Conservation (phyloP, 1,140 invertebrate species). For the Brachionus manjavacas region DNA sequence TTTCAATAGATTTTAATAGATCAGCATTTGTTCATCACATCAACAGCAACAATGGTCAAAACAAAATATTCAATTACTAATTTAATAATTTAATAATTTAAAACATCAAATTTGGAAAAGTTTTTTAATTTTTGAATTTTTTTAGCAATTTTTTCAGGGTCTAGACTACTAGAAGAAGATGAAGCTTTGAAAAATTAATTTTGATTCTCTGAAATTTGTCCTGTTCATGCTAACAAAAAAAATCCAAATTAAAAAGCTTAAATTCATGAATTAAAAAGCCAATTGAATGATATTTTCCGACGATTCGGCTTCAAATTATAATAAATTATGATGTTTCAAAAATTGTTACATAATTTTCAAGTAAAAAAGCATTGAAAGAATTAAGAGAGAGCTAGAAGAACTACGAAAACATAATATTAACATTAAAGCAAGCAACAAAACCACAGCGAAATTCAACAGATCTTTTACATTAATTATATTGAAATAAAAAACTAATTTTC, state of each 20-base stretch:
- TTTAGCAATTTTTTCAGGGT: background rate
- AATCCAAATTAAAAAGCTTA: background rate
- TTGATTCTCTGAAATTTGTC: background rate
- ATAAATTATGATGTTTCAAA: slow-evolving; percentile 32
- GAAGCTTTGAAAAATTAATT: background rate
- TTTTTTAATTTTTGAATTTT: background rate
- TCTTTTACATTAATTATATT: slow-evolving; percentile 20
- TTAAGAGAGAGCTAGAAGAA: background rate
- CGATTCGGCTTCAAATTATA: slow-evolving; percentile 6
- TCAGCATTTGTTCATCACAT: background rate
- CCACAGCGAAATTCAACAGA: slow-evolving; percentile 27
- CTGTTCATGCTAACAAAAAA: background rate
- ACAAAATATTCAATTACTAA: background rate
- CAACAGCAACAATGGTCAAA: background rate
- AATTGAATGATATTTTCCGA: slow-evolving; percentile 5
- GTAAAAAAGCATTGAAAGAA: background rate
- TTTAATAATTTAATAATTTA: background rate
- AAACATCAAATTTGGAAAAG: background rate
- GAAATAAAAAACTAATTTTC: background rate
- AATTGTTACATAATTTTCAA: slow-evolving; percentile 10
- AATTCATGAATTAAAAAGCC: background rate
- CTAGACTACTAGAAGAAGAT: background rate
- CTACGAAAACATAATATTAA: slow-evolving; percentile 13
- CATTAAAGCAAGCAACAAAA: slow-evolving; percentile 3
- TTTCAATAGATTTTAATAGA: background rate